Percentiles rank a stretch among this genome's conserved stretches.
Conservation (phyloP, 2,888 invertebrate species). For the Andrena minutula region DNA sequence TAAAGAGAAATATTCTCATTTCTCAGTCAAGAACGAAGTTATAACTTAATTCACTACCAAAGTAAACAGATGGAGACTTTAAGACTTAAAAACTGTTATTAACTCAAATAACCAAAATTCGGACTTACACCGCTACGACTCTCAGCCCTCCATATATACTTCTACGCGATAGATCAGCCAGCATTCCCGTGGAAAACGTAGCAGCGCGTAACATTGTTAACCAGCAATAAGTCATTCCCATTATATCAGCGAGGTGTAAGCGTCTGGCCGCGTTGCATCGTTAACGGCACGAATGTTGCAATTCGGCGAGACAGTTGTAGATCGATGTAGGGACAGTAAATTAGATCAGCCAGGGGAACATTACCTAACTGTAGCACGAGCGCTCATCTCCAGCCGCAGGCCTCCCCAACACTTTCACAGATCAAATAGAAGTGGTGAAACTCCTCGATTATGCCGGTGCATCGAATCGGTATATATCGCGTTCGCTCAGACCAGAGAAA, state of each 20-base stretch:
- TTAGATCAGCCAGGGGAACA: conserved; percentile 83
- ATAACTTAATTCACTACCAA: no score
- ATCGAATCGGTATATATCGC: conserved; percentile 50
- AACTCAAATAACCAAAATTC: no score
- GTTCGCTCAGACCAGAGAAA: conserved; percentile 58
- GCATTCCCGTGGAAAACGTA: background rate
- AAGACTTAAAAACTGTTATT: no score
- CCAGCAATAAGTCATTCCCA: conserved; percentile 44
- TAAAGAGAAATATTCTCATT: no score
- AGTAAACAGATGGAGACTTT: no score
- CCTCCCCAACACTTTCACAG: conserved; percentile 71
- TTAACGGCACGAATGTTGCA: conserved; percentile 73
- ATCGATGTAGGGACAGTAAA: conserved; percentile 83
- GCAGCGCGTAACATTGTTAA: conserved; percentile 35
- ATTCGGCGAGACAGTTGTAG: conserved; percentile 78
- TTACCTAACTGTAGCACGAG: conserved; percentile 78
- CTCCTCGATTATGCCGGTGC: conserved; percentile 56
- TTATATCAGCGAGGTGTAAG: conserved; percentile 52
- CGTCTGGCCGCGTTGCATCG: conserved; percentile 68
- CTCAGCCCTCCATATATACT: no score
- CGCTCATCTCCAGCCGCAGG: conserved; percentile 73
- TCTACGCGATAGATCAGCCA: no score
- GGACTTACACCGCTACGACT: no score
- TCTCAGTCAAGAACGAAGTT: no score
- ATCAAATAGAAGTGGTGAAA: conserved; percentile 72